Evolutionary conservation across 2,113 vertebrate species (phyloP), one percentile per base, ranked within the genome.

Genomic region (Cisticola juncidis): DNA sequence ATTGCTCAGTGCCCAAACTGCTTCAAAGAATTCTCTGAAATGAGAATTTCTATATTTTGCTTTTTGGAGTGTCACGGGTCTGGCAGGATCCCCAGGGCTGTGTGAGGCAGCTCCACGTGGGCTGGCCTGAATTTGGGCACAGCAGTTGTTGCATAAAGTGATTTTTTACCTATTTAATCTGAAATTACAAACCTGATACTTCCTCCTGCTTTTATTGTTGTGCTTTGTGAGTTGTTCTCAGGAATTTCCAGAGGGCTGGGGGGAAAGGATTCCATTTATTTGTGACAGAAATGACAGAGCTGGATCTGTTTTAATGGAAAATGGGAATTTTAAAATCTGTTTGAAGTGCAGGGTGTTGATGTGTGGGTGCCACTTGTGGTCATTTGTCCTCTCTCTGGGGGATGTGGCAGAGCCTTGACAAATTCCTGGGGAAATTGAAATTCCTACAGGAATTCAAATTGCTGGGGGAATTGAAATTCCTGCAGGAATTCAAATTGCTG

Each of bases 1-100:
- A 25, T 19, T 40, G 12, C 54, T 65, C 0, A 0, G 56, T 22
- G 65, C 45, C 50, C 50, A 3, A 3, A 0, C 1, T 22, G 18
- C 13, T 48, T 42, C 12, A 28, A 33, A 14, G 33, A 45, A 1
- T 14, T 31, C 70, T 47, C 77, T 51, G 60, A 20, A 19, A 62
- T 6, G 4, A 31, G 8, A 4, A 0, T 51, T 62, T 7, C 28
- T 73, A 0, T 22, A 6, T 60, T 87, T 47, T 47, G 5, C 38
- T 73, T 58, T 86, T 44, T 24, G 24, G 23, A 26, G 4, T 50
- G 69, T 93, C 85, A 91, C 8, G 2, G 71, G 83, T 17, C 81
- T 94, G 88, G 91, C 86, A 81, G 48, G 57, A 33, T n/a, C 93
- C 73, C 77, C 4, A 1, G 14, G 21, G 81, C 62, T 50, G 47